phyloP scores from a whole-genome alignment of 2,888 invertebrate genomes.

The Stenotaenia linearis region DNA sequence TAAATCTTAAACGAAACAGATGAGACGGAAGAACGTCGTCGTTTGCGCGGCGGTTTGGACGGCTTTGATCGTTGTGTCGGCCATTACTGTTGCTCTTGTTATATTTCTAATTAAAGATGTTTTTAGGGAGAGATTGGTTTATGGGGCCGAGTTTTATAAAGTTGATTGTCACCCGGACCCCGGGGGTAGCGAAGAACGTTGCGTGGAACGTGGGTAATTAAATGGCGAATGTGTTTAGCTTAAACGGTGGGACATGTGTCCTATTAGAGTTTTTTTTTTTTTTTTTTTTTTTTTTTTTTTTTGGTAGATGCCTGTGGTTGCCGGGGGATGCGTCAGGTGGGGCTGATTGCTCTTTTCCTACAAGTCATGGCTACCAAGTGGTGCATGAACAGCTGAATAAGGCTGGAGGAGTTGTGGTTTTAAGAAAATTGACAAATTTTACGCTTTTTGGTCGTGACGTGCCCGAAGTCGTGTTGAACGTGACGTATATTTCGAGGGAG shows the following conservation, averaged over 20 bases:
- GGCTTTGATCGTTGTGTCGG: not conserved
- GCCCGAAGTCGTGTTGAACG: constrained; percentile 29
- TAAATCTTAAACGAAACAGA: not conserved
- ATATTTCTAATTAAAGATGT: not conserved
- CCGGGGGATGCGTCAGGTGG: not conserved
- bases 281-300: not conserved
- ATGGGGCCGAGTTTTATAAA: not conserved
- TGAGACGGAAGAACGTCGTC: not conserved
- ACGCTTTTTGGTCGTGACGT: constrained; percentile 31
- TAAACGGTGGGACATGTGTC: not conserved
- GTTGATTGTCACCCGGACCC: constrained; percentile 19
- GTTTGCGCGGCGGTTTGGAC: not conserved
- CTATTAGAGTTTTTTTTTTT: no score
- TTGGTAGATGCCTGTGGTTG: constrained; percentile 33
- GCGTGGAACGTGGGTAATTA: not conserved
- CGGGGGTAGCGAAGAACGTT: not conserved
- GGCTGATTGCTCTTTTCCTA: constrained; percentile 34
- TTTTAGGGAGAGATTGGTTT: not conserved
- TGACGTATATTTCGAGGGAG: constrained; percentile 26
- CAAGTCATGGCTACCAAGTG: constrained; percentile 32
- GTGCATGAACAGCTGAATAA: not conserved
- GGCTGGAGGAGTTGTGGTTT: not conserved
- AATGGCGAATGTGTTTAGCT: not conserved
- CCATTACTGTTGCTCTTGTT: not conserved
- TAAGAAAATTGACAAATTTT: not conserved